Percentiles rank a stretch among this genome's conserved stretches.
These are phyloP conservation scores for Luidia sarsii DNA, from an alignment of 53 echinoderm and acorn worm species.

Conservation along the genomic window DNA sequence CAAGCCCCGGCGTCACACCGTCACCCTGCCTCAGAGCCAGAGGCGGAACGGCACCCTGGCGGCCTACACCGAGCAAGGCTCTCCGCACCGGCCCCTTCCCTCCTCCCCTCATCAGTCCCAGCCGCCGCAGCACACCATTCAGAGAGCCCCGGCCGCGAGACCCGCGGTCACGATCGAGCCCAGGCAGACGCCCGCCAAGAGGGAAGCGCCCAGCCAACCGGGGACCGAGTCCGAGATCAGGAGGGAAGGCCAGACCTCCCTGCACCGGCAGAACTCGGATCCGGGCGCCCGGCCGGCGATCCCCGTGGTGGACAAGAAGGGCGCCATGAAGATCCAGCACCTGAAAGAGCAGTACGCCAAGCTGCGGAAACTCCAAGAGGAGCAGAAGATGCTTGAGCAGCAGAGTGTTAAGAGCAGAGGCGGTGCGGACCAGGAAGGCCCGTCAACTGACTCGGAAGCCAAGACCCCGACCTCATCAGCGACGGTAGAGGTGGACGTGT, in stretches of 20 bases:
- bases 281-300: constrained; percentile 6
- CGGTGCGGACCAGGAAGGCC: constrained; percentile 3
- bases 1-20: constrained; percentile 26
- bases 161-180: constrained; percentile 8
- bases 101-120: not conserved
- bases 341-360: constrained; percentile 94
- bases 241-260: not conserved
- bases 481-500: constrained; percentile 32
- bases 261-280: constrained; percentile 28
- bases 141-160: constrained; percentile 3
- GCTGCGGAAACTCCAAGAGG: constrained; percentile 77
- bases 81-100: constrained; percentile 1
- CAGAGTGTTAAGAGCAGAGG: not conserved
- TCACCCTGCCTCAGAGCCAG: constrained; percentile 38
- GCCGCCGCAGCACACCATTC: not conserved
- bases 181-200: constrained; percentile 11
- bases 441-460: constrained; percentile 21
- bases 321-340: constrained; percentile 60
- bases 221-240: not conserved
- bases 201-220: constrained; percentile 11
- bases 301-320: constrained; percentile 38
- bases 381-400: constrained; percentile 39
- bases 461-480: constrained; percentile 41
- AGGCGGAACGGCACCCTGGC: constrained; percentile 32
- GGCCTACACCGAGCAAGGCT: not conserved